A percentile compares a stretch with the other conserved stretches of the same genome.
Evolutionary conservation across 2,797 vertebrate species (phyloP).

Genomic region (Sparidentex hasta): DNA sequence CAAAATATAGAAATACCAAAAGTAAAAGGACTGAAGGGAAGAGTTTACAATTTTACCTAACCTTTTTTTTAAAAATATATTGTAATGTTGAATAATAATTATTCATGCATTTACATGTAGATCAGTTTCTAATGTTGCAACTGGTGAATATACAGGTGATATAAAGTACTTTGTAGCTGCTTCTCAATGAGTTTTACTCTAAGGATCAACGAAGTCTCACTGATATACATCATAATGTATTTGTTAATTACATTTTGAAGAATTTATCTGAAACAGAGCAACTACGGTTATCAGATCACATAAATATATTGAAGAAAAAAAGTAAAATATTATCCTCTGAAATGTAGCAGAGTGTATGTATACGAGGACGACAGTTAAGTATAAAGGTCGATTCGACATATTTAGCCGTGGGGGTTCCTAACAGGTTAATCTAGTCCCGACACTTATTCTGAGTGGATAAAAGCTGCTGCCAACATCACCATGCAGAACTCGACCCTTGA

Average conservation of each 20-base stretch:
- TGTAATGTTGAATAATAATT: background rate
- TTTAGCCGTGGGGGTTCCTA: background rate
- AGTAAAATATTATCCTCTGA: background rate
- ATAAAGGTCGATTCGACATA: background rate
- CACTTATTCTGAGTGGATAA: background rate
- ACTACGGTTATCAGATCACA: background rate
- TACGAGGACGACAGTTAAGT: too few relatives aligned
- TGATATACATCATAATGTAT: background rate
- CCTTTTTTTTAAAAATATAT: background rate
- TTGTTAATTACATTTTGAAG: background rate
- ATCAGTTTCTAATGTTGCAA: background rate
- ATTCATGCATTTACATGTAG: background rate
- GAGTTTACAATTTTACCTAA: too few relatives aligned
- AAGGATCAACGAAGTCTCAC: too few relatives aligned
- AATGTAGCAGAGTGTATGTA: background rate
- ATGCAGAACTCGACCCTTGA: conserved; percentile 25
- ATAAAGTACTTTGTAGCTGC: too few relatives aligned
- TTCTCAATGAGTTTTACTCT: too few relatives aligned
- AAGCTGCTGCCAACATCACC: conserved; percentile 29
- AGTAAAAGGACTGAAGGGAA: background rate
- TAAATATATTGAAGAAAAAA: background rate
- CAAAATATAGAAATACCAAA: background rate
- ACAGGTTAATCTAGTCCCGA: background rate
- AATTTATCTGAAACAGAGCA: background rate
- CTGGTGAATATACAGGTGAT: too few relatives aligned